These are phyloP conservation scores for Raja brachyura DNA, from an alignment of 2,113 vertebrate species.

Conservation along the genomic window DNA sequence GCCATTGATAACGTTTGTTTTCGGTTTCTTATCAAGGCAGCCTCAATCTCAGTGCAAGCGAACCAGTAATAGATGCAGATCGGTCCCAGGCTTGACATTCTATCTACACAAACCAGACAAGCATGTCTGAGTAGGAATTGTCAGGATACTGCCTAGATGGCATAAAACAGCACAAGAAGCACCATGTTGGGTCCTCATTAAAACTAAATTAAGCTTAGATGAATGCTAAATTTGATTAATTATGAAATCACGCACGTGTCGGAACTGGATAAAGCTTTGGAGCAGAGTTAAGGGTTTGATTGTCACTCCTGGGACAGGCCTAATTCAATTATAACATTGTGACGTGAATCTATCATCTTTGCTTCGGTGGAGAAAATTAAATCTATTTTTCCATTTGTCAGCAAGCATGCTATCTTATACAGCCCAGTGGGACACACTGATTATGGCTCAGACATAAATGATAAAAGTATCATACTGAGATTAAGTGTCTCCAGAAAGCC, in stretches of 20 bases:
- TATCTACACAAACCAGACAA: neutral
- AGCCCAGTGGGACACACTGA: neutral
- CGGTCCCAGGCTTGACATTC: neutral
- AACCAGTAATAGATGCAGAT: neutral
- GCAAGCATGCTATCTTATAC: neutral
- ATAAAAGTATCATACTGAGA: neutral
- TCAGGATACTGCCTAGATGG: neutral
- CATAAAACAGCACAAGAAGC: neutral
- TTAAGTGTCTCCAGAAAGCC: neutral
- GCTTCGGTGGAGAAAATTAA: neutral
- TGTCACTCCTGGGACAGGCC: neutral
- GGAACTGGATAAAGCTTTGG: neutral
- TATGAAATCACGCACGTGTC: neutral
- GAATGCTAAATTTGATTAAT: constrained; percentile 27
- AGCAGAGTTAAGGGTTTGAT: neutral
- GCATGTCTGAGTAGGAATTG: neutral
- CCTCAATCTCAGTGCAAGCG: no score
- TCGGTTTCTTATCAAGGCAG: neutral
- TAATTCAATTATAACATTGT: constrained; percentile 21
- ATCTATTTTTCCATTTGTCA: neutral
- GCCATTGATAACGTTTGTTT: no score
- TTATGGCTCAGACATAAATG: neutral
- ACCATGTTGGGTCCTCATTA: constrained; percentile 18
- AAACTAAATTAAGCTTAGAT: constrained; percentile 25
- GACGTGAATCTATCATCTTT: neutral